Base-by-base conservation (phyloP, 64 coral and sea anemone species). In the Actinia tenebrosa region DNA sequence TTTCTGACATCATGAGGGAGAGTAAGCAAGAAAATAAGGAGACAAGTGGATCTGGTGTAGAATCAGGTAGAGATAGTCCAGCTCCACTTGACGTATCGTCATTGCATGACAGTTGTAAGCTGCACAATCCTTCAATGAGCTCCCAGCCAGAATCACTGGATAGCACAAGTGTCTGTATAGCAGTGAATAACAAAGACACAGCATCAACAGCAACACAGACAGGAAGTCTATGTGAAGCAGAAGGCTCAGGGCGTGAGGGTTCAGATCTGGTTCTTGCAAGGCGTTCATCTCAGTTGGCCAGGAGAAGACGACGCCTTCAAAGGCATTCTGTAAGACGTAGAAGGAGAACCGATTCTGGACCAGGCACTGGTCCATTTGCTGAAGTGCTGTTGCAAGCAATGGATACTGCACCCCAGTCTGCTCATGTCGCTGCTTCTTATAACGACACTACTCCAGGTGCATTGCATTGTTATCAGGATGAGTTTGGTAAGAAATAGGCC, bases 381-480 rank as follows among this genome's bases (percentile, higher is more conserved):
- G 80, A 16, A 60, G 87, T 85, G 17, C 83, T 94, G 30, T 60
- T 90, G 14, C 92, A 94, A 20, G 87, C 85, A 17, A 83, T 83
- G 82, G 92, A 94, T 16, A 87, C 85, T 20, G 64, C 89, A 18
- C 30, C 91, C n/a, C 87, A 84, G 80, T 78, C 87, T 43, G 91
- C 94, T 82, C 96, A 98, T 83, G 85, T 98, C 20, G 96, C 96
- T n/a, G 45, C 80, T 1, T 98, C 92, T 56, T 90, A 98, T 53
- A 92, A 98, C 86, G 96, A 98, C 81, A 98, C 96, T 11, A 91
- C 92, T 16, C 92, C 96, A 81, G 96, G 96, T 3, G 96, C 96
- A 55, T 58, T 94, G 45, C 96, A 98, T 79, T 84, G 87, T 53
- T 98, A 77, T 86, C 60, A 86, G 26, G 96, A 98, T 88, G 96